These are phyloP conservation scores for Drosophila meridiana DNA, from an alignment of 2,888 invertebrate species.

Conservation along the genomic window DNA sequence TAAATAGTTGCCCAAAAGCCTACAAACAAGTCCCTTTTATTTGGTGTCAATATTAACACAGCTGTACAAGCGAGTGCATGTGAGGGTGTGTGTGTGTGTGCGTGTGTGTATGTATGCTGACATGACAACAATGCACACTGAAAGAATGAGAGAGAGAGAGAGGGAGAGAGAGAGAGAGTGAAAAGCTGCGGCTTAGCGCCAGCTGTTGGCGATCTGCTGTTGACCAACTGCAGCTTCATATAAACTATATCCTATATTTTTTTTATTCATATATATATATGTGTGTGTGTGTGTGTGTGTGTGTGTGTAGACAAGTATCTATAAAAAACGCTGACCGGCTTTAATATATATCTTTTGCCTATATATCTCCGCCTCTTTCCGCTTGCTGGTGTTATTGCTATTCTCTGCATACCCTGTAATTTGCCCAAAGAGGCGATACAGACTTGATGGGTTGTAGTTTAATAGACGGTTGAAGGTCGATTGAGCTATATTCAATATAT, in stretches of 20 bases:
- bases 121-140: not conserved
- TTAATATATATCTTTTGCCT: conserved; percentile 18
- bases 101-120: conserved; percentile 6
- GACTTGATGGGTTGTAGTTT: not conserved
- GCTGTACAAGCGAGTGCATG: conserved; percentile 17
- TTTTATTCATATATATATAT: not conserved
- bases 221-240: conserved; percentile 29
- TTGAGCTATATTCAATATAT: not conserved
- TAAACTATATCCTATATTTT: conserved; percentile 19
- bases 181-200: conserved; percentile 28
- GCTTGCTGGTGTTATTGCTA: conserved; percentile 1
- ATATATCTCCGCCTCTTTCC: not conserved
- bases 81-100: not conserved
- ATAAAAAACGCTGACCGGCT: conserved; percentile 61
- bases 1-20: conserved; percentile 45
- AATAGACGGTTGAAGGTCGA: not conserved
- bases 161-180: not conserved
- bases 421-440: too few species aligned
- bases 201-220: conserved; percentile 31
- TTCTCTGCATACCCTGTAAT: conserved; percentile 13
- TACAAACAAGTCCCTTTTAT: conserved; percentile 18
- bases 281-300: conserved; percentile 6
- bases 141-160: not conserved
- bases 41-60: conserved; percentile 50
- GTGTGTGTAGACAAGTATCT: conserved; percentile 10